phyloP scores from a whole-genome alignment of 2,113 vertebrate genomes.

The Megaleporinus macrocephalus region DNA sequence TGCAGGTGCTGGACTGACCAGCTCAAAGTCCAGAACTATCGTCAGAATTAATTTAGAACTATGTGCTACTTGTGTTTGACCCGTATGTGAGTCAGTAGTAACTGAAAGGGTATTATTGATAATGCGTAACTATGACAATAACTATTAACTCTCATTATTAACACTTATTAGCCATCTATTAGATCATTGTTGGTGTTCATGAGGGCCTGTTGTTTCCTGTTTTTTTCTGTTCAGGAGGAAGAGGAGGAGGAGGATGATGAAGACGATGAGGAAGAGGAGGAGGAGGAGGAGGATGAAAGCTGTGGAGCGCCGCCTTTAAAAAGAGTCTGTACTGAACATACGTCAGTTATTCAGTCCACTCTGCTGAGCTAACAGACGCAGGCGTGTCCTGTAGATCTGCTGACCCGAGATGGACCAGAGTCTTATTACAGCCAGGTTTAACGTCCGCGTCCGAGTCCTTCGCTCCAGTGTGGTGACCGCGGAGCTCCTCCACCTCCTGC shows the following conservation, averaged over 20 bases:
- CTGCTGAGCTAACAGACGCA: constrained; percentile 79
- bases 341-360: constrained; percentile 74
- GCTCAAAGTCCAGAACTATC: no score
- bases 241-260: constrained; percentile 46
- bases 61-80: no score
- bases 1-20: no score
- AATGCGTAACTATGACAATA: no score
- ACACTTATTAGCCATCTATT: background rate
- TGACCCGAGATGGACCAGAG: no score
- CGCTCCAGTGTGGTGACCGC: background rate
- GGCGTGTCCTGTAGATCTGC: no score
- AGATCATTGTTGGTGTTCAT: no score
- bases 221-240: constrained; percentile 56
- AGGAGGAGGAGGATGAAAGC: constrained; percentile 79
- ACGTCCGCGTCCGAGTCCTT: background rate
- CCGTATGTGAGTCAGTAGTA: no score
- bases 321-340: constrained; percentile 85
- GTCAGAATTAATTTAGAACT: no score
- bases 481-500: background rate
- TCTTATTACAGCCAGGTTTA: constrained; percentile 17
- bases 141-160: no score
- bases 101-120: no score
- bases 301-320: constrained; percentile 82
- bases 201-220: no score
- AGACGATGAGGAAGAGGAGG: constrained; percentile 68